Percentiles rank a stretch among this genome's conserved stretches.
Conservation (phyloP, 2,113 vertebrate species). For the Rostratula benghalensis region DNA sequence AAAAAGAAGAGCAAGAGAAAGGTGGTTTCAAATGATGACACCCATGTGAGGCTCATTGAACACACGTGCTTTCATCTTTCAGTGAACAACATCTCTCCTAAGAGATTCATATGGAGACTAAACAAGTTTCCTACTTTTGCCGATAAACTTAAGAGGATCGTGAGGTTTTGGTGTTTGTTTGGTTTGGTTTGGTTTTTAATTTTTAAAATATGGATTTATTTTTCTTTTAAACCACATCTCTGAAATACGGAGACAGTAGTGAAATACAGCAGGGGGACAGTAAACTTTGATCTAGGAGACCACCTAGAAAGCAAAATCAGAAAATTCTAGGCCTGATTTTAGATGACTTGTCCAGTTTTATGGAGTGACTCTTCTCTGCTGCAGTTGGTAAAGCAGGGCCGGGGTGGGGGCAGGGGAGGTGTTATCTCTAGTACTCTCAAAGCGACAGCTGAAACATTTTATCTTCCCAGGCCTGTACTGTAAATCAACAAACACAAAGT, state of each 20-base stretch:
- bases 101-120: background rate
- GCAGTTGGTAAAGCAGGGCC: background rate
- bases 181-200: background rate
- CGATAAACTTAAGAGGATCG: background rate
- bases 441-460: background rate
- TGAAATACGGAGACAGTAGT: background rate
- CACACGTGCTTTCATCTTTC: background rate
- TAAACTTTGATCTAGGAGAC: background rate
- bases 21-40: background rate
- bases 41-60: background rate
- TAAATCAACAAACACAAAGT: background rate
- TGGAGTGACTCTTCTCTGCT: background rate
- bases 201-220: background rate
- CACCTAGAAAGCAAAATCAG: background rate
- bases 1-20: background rate
- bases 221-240: background rate
- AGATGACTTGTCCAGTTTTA: background rate
- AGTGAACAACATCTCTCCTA: background rate
- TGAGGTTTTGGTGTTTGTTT: background rate
- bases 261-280: background rate
- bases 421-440: background rate
- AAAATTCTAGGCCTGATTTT: background rate
- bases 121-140: background rate
- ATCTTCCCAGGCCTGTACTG: background rate
- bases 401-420: too few relatives aligned